Evolutionary conservation across 2,113 vertebrate species (phyloP).

Genomic region (human (Homo sapiens)): GRCh38 chr13:85542501-85543000

Average conservation of each 20-base stretch:
- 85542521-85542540: background rate
- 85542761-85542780: background rate
- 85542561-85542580: background rate
- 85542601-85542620: background rate
- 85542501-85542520: constrained; percentile 26
- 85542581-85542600: background rate
- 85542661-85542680: background rate
- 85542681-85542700: background rate
- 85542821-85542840: background rate
- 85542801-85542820: background rate
- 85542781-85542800: background rate
- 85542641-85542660: constrained; percentile 27
- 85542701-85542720: constrained; percentile 2
- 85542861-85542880: background rate
- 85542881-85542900: background rate
- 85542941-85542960: background rate
- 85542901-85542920: background rate
- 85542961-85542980: background rate
- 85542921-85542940: background rate
- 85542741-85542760: background rate
- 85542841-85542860: background rate
- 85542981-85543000: background rate
- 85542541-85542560: background rate
- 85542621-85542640: background rate
- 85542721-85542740: constrained; percentile 41